Percentiles rank a stretch among this genome's conserved stretches.
Evolutionary conservation across 2,797 vertebrate species (phyloP).

Genomic region (Geotrypetes seraphini): DNA sequence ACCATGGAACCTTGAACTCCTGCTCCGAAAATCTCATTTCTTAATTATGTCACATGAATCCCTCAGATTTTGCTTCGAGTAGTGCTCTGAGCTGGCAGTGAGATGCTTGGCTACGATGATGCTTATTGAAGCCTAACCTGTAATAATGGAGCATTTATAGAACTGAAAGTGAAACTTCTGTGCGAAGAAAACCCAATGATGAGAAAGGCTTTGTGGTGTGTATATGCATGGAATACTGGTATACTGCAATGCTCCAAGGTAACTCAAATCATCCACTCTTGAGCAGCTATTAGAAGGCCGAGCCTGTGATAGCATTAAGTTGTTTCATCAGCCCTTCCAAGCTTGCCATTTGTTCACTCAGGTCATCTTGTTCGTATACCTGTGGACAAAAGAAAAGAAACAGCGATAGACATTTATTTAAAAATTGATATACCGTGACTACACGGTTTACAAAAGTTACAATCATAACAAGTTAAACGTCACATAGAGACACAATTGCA

Average conservation of each 20-base stretch:
- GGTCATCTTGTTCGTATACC: conserved; percentile 91
- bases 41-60: conserved; percentile 5
- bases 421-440: too few relatives aligned
- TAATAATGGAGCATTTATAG: conserved; percentile 3
- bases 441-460: too few relatives aligned
- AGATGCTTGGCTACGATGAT: too few relatives aligned
- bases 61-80: too few relatives aligned
- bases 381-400: conserved; percentile 23
- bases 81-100: too few relatives aligned
- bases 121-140: conserved; percentile 1
- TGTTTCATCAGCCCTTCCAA: conserved; percentile 95
- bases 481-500: too few relatives aligned
- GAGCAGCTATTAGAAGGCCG: conserved; percentile 71
- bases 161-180: conserved; percentile 9
- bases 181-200: neutral
- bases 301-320: conserved; percentile 92
- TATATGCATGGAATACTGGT: conserved; percentile 27
- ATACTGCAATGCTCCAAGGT: conserved; percentile 35
- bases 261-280: conserved; percentile 10
- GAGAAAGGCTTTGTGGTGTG: conserved; percentile 7
- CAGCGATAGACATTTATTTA: too few relatives aligned
- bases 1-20: conserved; percentile 10
- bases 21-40: conserved; percentile 7
- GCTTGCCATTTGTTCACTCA: conserved; percentile 96
- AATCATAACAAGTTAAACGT: too few relatives aligned